phyloP scores from a whole-genome alignment of 2,113 vertebrate species.

The Bucco capensis region DNA sequence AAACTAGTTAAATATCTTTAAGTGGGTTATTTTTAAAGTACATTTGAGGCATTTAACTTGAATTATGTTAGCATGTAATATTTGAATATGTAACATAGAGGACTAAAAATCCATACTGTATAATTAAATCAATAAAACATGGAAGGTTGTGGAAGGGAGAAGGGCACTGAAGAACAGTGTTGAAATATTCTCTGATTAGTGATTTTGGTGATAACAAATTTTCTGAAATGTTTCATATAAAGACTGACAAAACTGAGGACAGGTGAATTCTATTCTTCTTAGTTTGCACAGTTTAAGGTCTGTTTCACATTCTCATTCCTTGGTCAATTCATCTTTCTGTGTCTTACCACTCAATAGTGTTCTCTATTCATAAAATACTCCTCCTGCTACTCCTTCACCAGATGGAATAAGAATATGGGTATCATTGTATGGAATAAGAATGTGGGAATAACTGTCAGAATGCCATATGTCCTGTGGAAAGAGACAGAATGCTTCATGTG shows the following conservation, averaged over 20 bases:
- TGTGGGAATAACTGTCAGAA: neutral
- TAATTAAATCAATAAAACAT: neutral
- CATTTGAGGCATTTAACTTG: neutral
- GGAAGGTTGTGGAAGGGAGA: neutral
- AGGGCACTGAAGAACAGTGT: neutral
- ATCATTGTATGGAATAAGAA: neutral
- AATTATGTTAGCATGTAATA: neutral
- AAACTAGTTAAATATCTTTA: neutral
- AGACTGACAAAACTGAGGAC: neutral
- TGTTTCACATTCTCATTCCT: neutral
- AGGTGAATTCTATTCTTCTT: neutral
- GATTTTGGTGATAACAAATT: neutral
- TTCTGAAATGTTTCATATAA: neutral
- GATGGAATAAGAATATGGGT: constrained; percentile 4
- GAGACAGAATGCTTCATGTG: neutral
- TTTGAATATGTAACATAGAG: neutral
- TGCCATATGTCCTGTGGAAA: neutral
- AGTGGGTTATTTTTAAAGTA: neutral
- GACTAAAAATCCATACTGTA: neutral
- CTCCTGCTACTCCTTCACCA: neutral
- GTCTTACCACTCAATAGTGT: neutral
- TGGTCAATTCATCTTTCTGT: neutral
- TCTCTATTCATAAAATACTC: neutral
- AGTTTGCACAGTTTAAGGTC: neutral
- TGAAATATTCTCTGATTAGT: neutral